A percentile compares a stretch with the other conserved stretches of the same genome.
These are phyloP conservation scores for Neodiprion lecontei DNA, from an alignment of 1,140 invertebrate species.

Conservation along the genomic window DNA sequence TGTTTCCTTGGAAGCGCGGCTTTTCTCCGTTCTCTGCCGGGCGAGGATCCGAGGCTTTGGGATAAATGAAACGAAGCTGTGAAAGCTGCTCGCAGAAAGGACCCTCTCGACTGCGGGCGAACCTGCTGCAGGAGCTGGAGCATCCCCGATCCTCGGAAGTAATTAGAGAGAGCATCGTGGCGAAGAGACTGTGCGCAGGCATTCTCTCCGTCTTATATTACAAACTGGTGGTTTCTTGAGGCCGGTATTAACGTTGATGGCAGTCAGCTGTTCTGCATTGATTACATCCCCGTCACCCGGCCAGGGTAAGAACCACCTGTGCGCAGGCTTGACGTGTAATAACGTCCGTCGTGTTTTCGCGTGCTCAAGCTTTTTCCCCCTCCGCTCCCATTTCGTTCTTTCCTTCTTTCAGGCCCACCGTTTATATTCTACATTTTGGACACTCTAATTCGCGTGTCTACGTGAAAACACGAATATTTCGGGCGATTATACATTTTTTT, in stretches of 20 bases:
- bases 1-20: too few species aligned
- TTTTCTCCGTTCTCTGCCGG: too few species aligned
- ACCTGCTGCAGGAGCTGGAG: neutral
- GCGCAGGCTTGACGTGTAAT: neutral
- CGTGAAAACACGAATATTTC: too few species aligned
- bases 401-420: too few species aligned
- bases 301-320: neutral
- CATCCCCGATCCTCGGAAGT: neutral
- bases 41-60: too few species aligned
- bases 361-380: too few species aligned
- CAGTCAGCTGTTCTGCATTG: constrained; percentile 6
- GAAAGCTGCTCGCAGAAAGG: too few species aligned
- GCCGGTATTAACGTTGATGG: neutral
- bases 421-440: too few species aligned
- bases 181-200: neutral
- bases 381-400: too few species aligned
- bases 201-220: neutral
- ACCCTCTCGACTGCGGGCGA: neutral
- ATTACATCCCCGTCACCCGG: neutral
- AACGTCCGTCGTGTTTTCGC: neutral
- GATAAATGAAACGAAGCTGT: too few species aligned
- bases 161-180: neutral
- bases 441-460: too few species aligned
- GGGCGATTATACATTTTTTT: too few species aligned
- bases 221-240: neutral